Percentiles rank a stretch among this genome's conserved stretches.
Evolutionary conservation across 2,888 invertebrate genomes (phyloP).

Genomic region (Clunio marinus): DNA sequence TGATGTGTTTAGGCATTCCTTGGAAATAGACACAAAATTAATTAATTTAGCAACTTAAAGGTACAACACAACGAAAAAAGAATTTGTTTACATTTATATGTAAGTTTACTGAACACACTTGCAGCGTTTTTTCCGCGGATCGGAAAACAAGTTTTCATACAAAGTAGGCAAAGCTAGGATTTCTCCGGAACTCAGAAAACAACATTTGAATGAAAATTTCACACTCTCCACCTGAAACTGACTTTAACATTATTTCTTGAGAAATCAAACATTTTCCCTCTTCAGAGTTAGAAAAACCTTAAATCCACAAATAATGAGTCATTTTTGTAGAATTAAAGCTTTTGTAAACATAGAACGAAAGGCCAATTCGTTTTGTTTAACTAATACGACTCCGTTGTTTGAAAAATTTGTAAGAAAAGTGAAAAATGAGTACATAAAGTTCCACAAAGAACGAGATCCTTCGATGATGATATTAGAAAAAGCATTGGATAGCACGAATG

Average conservation of each 20-base stretch:
- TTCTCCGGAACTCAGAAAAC: too few relatives aligned
- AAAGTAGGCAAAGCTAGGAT: too few relatives aligned
- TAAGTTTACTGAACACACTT: too few relatives aligned
- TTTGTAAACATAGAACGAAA: constrained; percentile 16
- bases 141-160: too few relatives aligned
- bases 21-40: background rate
- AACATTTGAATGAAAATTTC: too few relatives aligned
- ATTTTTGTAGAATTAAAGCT: background rate
- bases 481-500: background rate
- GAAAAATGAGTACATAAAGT: constrained; percentile 26
- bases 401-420: constrained; percentile 12
- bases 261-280: too few relatives aligned
- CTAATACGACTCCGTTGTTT: constrained; percentile 9
- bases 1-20: background rate
- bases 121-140: too few relatives aligned
- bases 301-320: background rate
- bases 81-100: too few relatives aligned
- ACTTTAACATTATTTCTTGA: too few relatives aligned
- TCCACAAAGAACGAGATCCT: constrained; percentile 3
- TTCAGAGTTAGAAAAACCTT: too few relatives aligned
- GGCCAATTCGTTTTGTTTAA: background rate
- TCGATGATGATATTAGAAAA: background rate
- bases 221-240: too few relatives aligned
- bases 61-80: too few relatives aligned
- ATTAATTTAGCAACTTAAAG: background rate